Conservation (phyloP, 2,888 invertebrate species). For the Apamea anceps region DNA sequence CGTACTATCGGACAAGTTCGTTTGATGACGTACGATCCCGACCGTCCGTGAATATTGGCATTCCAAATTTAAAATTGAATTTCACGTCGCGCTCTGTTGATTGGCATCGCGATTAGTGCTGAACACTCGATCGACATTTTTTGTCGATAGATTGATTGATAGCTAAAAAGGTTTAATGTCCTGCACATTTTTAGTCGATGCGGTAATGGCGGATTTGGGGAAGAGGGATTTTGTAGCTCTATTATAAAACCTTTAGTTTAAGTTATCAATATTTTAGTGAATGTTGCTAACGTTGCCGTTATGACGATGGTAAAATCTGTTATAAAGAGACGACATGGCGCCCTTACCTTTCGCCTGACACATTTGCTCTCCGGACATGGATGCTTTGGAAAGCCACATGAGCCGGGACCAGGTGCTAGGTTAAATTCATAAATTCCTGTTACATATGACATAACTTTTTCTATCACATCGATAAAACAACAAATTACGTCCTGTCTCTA, state of each 20-base stretch:
- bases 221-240: background rate
- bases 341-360: background rate
- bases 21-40: slow-evolving; percentile 56
- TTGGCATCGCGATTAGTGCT: slow-evolving; percentile 50
- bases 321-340: background rate
- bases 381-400: background rate
- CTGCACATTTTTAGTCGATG: background rate
- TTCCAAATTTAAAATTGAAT: slow-evolving; percentile 65
- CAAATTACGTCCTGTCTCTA: background rate
- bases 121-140: slow-evolving; percentile 21
- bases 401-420: background rate
- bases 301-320: background rate
- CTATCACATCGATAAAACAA: background rate
- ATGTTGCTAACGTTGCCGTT: background rate
- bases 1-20: slow-evolving; percentile 35
- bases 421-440: background rate
- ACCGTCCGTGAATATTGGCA: slow-evolving; percentile 43
- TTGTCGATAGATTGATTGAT: slow-evolving; percentile 30
- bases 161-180: background rate
- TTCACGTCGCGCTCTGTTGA: slow-evolving; percentile 49
- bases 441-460: background rate
- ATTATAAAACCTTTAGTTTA: background rate
- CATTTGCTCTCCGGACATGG: background rate
- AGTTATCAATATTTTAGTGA: background rate
- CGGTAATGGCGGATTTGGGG: background rate